These are phyloP conservation scores for Andrena bicolor DNA, from an alignment of 2,888 invertebrate genomes.

Conservation along the genomic window DNA sequence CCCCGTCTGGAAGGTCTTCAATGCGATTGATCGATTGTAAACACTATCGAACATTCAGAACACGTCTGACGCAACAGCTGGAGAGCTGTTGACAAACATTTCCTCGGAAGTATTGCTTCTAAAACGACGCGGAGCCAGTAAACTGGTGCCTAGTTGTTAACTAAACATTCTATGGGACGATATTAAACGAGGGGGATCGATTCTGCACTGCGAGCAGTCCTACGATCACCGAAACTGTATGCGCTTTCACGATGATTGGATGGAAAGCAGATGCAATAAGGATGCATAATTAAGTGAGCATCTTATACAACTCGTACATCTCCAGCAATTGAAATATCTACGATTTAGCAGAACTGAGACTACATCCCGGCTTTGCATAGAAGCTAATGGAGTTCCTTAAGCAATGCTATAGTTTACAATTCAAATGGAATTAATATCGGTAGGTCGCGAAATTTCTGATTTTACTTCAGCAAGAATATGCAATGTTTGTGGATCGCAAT, in stretches of 20 bases:
- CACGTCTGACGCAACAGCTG: slow-evolving; percentile 54
- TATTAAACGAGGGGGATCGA: background rate
- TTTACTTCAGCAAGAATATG: too few relatives aligned
- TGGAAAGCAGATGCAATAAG: background rate
- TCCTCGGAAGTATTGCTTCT: slow-evolving; percentile 28
- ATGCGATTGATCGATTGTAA: slow-evolving; percentile 51
- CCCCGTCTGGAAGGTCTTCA: slow-evolving; percentile 3
- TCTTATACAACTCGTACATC: background rate
- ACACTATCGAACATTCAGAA: slow-evolving; percentile 44
- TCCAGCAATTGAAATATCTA: too few relatives aligned
- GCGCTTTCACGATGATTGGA: background rate
- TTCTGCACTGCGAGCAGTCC: background rate
- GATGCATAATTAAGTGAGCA: background rate
- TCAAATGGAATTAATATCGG: too few relatives aligned
- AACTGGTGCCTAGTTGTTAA: slow-evolving; percentile 9
- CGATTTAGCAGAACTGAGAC: too few relatives aligned
- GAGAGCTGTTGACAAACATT: slow-evolving; percentile 53
- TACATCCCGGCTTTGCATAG: too few relatives aligned
- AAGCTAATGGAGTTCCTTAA: too few relatives aligned
- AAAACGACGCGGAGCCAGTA: background rate
- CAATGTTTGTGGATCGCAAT: too few relatives aligned
- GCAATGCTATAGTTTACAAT: too few relatives aligned
- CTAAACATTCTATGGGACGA: slow-evolving; percentile 13
- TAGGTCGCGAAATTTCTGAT: too few relatives aligned
- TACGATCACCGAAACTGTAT: background rate